Evolutionary conservation across 92 coral and sea anemone genomes (phyloP).

Genomic region (Diadumene lineata): DNA sequence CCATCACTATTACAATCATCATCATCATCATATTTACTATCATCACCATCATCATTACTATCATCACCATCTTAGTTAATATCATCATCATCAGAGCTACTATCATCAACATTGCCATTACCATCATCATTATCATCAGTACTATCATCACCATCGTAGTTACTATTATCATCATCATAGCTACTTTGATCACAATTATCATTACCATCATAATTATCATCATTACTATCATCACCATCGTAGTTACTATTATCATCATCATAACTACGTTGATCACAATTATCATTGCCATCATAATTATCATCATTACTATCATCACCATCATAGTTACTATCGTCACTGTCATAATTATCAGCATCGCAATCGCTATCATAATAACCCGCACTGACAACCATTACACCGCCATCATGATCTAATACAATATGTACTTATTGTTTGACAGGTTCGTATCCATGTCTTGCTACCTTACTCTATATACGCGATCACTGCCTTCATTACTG

Average conservation of each 20-base stretch:
- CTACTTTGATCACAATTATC: neutral
- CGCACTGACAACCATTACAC: too few relatives aligned
- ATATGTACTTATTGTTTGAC: neutral
- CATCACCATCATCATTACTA: neutral
- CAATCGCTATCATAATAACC: too few relatives aligned
- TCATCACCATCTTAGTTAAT: neutral
- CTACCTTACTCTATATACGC: slow-evolving; percentile 19
- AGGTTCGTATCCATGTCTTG: slow-evolving; percentile 7
- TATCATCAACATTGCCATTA: neutral
- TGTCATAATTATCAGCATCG: too few relatives aligned
- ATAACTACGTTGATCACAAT: neutral
- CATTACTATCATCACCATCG: neutral
- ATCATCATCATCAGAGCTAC: neutral
- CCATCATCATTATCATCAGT: neutral
- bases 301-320: too few relatives aligned
- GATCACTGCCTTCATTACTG: slow-evolving; percentile 4
- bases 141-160: neutral
- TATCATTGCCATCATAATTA: neutral
- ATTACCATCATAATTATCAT: neutral
- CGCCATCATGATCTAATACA: neutral
- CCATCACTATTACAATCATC: neutral
- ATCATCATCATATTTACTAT: neutral
- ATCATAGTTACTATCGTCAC: too few relatives aligned
- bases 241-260: neutral
- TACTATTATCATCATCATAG: neutral